Base-by-base conservation (phyloP, 2,888 invertebrate genomes). In the Oligia latruncula region DNA sequence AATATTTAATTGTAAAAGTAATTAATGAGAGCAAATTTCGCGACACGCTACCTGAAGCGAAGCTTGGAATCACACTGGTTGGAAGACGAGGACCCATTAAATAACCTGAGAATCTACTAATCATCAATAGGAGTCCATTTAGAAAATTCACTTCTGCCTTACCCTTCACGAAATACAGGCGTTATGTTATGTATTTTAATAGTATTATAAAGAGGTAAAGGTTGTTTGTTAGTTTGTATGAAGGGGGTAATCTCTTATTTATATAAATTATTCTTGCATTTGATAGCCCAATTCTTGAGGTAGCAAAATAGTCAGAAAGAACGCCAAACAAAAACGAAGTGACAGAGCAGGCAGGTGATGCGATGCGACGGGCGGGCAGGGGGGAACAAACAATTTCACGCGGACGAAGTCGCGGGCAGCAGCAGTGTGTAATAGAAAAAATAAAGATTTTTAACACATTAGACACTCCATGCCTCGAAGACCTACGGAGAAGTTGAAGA, bases 1-100 rank as follows among this genome's bases (percentile, higher is more conserved):
- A 89, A 80, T 77, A 83, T 88, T 82, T 85, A 82, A 77, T 81
- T 86, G 80, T 70, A 43, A 68, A 74, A 64, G 49, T 89, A 83
- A 87, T 89, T 89, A 89, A 85, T 80, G 74, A 67, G 78, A 71
- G 81, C 87, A 76, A 74, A 77, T 81, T 81, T 82, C 1, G 65
- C 17, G 65, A 82, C 67, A 84, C 64, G 62, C 40, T 58, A 23
- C 40, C 46, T 72, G 35, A 65, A 52, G 17, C 5, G 40, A 62
- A 71, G 62, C 13, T 73, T 74, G n/a, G 35, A 35, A 58, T 8
- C 6, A 40, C 46, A 35, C n/a, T 70, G 15, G 17, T 43, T 70
- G 35, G n/a, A 40, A 5, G 40, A 40, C 6, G 8, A 60, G 15
- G 6, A 68, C 62, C 4, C 20, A 58, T 49, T 49, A 49, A 65